Evolutionary conservation across 1,140 invertebrate genomes (phyloP), one percentile per base, ranked within the genome.

Genomic region (Calephelis nemesis): DNA sequence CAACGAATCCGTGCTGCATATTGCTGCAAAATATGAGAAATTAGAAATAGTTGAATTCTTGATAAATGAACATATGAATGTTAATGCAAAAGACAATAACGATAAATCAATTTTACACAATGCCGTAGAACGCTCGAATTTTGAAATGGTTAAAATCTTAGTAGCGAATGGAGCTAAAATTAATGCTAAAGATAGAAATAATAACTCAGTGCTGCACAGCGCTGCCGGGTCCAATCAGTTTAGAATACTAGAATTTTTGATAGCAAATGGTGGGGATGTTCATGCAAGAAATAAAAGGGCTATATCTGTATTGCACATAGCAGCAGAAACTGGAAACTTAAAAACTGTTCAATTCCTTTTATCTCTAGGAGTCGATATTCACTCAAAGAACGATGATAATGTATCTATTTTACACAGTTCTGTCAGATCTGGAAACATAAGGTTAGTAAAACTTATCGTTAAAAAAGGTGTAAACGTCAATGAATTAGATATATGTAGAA

Each of bases 161-260:
- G 52, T 54, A 10, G 52, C 10, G n/a, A 50, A 50, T 42, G 64
- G 64, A 15, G 64, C 64, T 15, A 49, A 65, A 45, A 15, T 65
- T 54, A 65, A 54, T 15, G 49, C 49, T 54, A 19, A 13, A 45
- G 49, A 65, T 52, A 40, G 42, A 42, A 40, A n/a, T 6, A 54
- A 42, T 7, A 65, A 40, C 13, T 52, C 49, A 7, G 19, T 42
- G 40, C 40, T 65, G n/a, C 64, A 65, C 42, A n/a, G 42, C 15
- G 64, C 64, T 54, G 64, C 64, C 7, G 15, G 62, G 19, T 42
- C 42, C 1, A 47, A 13, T 13, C n/a, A 47, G 47, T 13, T 63
- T 47, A 47, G 47, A 47, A 63, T 63, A 10, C 5, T 63, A 15
- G 19, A 63, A 63, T 63, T 63, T 63, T 47, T 63, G 5, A 2